phyloP scores from a whole-genome alignment of 2,888 invertebrate species.

The Nymphalis polychloros region DNA sequence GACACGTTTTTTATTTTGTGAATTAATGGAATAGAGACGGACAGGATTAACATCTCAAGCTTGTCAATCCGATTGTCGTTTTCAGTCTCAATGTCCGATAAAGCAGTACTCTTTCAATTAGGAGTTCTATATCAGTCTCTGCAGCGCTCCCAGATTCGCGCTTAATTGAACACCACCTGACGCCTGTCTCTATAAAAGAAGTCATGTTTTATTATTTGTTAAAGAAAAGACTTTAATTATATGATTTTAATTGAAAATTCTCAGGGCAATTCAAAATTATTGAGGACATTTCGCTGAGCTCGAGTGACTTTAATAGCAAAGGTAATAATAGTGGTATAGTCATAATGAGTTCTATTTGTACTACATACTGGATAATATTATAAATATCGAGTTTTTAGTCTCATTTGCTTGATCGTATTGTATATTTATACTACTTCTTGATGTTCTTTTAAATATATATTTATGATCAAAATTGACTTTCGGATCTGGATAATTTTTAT shows the following conservation, averaged over 20 bases:
- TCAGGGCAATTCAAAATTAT: conserved; percentile 6
- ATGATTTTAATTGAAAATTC: conserved; percentile 22
- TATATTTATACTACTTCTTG: too few species aligned
- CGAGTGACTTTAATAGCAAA: not conserved
- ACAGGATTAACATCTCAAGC: not conserved
- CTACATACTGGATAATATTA: too few species aligned
- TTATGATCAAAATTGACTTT: too few species aligned
- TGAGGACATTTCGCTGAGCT: not conserved
- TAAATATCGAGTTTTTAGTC: too few species aligned
- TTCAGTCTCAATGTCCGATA: not conserved
- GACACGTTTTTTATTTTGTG: too few species aligned
- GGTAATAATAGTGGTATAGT: not conserved
- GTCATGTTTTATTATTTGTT: conserved; percentile 22
- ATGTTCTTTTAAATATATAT: too few species aligned
- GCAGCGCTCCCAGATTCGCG: conserved; percentile 3
- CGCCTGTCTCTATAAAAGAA: conserved; percentile 8
- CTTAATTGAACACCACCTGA: conserved; percentile 24
- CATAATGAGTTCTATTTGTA: too few species aligned
- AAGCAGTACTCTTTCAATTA: conserved; percentile 16
- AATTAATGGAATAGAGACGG: too few species aligned
- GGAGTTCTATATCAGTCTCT: conserved; percentile 11
- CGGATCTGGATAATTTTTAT: too few species aligned
- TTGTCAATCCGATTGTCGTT: not conserved
- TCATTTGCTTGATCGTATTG: too few species aligned
- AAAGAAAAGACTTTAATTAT: conserved; percentile 20